These are phyloP conservation scores for Eulemur rufifrons DNA, from an alignment of 2,113 vertebrate species.

Conservation along the genomic window DNA sequence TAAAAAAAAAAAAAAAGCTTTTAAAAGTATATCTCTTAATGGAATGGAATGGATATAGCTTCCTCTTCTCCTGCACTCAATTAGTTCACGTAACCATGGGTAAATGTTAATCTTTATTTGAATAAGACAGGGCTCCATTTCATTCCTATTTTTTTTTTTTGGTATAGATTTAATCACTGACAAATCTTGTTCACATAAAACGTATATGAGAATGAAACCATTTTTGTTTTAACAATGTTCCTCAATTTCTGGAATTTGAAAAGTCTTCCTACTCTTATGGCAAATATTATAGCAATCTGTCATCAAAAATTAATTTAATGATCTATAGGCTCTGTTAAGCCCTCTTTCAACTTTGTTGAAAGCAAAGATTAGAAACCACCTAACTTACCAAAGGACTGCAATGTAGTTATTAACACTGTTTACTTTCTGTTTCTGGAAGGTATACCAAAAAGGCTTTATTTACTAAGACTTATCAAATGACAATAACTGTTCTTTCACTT, in stretches of 20 bases:
- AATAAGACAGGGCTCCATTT: not conserved
- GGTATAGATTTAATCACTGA: slow-evolving; percentile 6
- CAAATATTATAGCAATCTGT: slow-evolving; percentile 26
- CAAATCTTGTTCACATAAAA: not conserved
- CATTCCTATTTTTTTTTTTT: not conserved
- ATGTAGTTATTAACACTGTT: not conserved
- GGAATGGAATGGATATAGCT: not conserved
- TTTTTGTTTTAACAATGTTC: not conserved
- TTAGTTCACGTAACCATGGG: not conserved
- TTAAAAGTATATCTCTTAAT: not conserved
- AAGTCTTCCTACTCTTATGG: slow-evolving; percentile 16
- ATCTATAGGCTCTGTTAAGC: slow-evolving; percentile 16
- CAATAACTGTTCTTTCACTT: not conserved
- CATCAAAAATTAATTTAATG: slow-evolving; percentile 46
- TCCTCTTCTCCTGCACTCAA: not conserved
- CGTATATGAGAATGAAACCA: not conserved
- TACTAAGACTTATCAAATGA: slow-evolving; percentile 5
- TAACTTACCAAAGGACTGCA: not conserved
- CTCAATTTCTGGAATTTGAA: not conserved
- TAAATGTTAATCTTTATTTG: slow-evolving; percentile 18
- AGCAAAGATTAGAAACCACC: slow-evolving; percentile 28
- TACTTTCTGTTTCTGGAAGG: not conserved
- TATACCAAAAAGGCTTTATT: not conserved
- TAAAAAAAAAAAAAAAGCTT: not conserved
- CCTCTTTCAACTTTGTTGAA: slow-evolving; percentile 46